Conservation (phyloP, 1,140 invertebrate species). For the Atta texana region DNA sequence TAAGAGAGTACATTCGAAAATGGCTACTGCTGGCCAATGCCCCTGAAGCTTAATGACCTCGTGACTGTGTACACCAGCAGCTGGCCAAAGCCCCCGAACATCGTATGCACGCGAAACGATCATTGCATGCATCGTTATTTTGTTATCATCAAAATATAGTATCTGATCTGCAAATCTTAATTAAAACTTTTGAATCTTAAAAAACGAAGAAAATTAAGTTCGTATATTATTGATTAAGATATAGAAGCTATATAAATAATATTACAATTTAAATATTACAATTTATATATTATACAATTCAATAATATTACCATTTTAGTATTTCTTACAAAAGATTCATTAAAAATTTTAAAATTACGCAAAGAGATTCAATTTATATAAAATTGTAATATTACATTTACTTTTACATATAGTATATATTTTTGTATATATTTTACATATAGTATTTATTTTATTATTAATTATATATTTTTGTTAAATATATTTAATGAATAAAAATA, state of each 20-base stretch:
- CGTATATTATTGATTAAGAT: background rate
- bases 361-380: background rate
- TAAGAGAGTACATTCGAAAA: slow-evolving; percentile 64
- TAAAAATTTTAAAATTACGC: background rate
- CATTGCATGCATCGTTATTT: slow-evolving; percentile 40
- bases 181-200: slow-evolving; percentile 21
- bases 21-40: slow-evolving; percentile 68
- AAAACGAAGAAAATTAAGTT: background rate
- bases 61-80: slow-evolving; percentile 74
- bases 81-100: slow-evolving; percentile 70
- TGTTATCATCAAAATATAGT: slow-evolving; percentile 65
- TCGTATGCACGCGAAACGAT: slow-evolving; percentile 72
- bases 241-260: background rate
- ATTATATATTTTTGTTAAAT: slow-evolving; percentile 2
- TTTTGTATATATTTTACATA: too few species aligned
- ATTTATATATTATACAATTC: background rate
- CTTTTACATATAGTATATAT: background rate
- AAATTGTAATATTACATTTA: background rate
- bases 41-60: slow-evolving; percentile 81
- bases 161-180: slow-evolving; percentile 46
- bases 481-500: slow-evolving; percentile 13
- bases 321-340: background rate
- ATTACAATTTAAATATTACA: background rate
- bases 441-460: background rate
- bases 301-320: too few species aligned